phyloP scores from a whole-genome alignment of 2,888 invertebrate genomes.

The Lycia hirtaria region DNA sequence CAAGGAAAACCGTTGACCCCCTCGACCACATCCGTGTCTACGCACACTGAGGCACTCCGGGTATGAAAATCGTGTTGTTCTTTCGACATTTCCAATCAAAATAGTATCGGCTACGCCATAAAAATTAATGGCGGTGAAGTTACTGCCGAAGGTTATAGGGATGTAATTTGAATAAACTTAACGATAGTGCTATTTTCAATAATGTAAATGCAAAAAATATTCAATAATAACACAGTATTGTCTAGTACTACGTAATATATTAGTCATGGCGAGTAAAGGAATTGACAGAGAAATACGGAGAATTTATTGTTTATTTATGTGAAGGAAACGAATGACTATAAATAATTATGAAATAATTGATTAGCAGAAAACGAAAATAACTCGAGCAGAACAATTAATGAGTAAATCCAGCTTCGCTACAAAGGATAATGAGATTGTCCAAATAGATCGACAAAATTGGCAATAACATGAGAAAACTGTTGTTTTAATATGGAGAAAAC shows the following conservation, averaged over 20 bases:
- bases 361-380: slow-evolving; percentile 2
- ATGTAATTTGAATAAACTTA: not conserved
- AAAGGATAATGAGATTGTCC: not conserved
- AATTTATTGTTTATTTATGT: not conserved
- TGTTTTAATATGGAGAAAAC: too few species aligned
- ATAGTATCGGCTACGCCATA: slow-evolving; percentile 2
- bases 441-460: not conserved
- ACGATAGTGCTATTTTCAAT: not conserved
- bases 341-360: not conserved
- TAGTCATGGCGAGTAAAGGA: not conserved
- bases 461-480: too few species aligned
- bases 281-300: not conserved
- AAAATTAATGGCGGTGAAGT: slow-evolving; percentile 7
- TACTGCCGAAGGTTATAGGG: not conserved
- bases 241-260: not conserved
- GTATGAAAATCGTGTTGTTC: slow-evolving; percentile 28
- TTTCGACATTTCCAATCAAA: slow-evolving; percentile 13
- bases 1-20: slow-evolving; percentile 84
- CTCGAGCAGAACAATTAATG: not conserved
- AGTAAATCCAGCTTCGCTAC: not conserved
- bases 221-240: too few species aligned
- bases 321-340: not conserved
- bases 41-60: slow-evolving; percentile 33
- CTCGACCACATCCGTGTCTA: slow-evolving; percentile 67
- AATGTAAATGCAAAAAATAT: not conserved